Evolutionary conservation across 2,113 vertebrate genomes (phyloP).

Genomic region (Sorex fumeus): DNA sequence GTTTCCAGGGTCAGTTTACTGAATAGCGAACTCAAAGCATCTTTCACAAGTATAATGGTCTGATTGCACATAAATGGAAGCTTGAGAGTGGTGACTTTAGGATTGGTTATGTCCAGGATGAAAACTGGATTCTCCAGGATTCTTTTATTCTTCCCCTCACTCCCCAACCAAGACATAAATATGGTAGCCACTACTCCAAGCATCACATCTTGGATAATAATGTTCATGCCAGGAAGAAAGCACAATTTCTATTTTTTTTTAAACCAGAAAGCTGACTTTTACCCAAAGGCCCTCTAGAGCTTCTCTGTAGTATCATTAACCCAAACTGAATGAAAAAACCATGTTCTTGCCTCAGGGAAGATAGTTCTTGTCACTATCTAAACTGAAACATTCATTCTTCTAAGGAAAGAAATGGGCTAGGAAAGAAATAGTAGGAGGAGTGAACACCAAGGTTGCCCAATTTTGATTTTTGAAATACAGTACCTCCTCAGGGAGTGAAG

Average conservation of each 20-base stretch:
- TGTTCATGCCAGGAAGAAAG: not conserved
- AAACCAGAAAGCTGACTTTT: not conserved
- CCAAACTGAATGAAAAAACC: not conserved
- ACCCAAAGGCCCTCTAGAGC: not conserved
- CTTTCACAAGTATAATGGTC: not conserved
- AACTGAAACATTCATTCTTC: not conserved
- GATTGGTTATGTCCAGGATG: not conserved
- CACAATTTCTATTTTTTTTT: not conserved
- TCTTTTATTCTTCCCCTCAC: not conserved
- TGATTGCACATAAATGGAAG: not conserved
- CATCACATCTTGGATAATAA: not conserved
- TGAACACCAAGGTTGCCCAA: not conserved
- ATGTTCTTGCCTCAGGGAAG: not conserved
- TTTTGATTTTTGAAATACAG: conserved; percentile 39
- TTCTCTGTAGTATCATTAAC: not conserved
- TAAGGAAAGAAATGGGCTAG: not conserved
- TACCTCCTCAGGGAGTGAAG: not conserved
- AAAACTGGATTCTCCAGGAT: conserved; percentile 15
- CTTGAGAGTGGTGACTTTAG: not conserved
- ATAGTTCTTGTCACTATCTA: not conserved
- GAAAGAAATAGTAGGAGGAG: not conserved
- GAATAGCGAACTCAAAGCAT: conserved; percentile 6
- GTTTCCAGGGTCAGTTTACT: conserved; percentile 18
- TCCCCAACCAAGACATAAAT: conserved; percentile 1
- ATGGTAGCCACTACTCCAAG: not conserved